Percentiles rank a stretch among this genome's conserved stretches.
Conservation (phyloP, 1,140 invertebrate species). For the Drosophila takahashii region DNA sequence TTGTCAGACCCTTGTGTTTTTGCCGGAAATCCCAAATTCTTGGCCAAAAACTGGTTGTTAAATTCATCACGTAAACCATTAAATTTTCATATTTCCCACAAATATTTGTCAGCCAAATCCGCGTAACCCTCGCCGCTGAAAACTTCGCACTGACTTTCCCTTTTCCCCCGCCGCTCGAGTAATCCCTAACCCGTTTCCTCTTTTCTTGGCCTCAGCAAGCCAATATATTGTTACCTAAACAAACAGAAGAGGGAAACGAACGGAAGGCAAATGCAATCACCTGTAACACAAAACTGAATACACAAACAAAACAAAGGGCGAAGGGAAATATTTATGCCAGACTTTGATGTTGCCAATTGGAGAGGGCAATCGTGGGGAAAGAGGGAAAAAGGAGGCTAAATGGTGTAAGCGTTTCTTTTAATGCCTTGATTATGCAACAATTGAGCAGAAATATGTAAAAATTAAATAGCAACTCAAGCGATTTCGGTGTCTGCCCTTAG, state of each 20-base stretch:
- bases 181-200: conserved; percentile 22
- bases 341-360: conserved; percentile 76
- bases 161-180: background rate
- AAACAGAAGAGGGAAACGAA: conserved; percentile 50
- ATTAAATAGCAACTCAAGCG: conserved; percentile 58
- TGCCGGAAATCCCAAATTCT: background rate
- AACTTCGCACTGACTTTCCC: conserved; percentile 12
- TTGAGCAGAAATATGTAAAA: conserved; percentile 49
- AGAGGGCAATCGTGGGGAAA: conserved; percentile 21
- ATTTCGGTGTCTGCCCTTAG: conserved; percentile 42
- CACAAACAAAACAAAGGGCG: conserved; percentile 71
- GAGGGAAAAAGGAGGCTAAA: conserved; percentile 23
- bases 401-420: conserved; percentile 62
- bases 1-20: background rate
- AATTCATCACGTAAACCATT: conserved; percentile 43
- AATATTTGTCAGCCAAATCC: conserved; percentile 54
- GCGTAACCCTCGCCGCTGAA: conserved; percentile 26
- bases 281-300: conserved; percentile 80
- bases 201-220: conserved; percentile 34
- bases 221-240: conserved; percentile 73
- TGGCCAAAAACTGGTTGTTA: background rate
- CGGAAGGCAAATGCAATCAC: conserved; percentile 72
- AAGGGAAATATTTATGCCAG: conserved; percentile 59
- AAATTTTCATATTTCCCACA: conserved; percentile 44
- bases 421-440: conserved; percentile 73